These are phyloP conservation scores for Orussus abietinus DNA, from an alignment of 1,140 invertebrate genomes.

Conservation along the genomic window DNA sequence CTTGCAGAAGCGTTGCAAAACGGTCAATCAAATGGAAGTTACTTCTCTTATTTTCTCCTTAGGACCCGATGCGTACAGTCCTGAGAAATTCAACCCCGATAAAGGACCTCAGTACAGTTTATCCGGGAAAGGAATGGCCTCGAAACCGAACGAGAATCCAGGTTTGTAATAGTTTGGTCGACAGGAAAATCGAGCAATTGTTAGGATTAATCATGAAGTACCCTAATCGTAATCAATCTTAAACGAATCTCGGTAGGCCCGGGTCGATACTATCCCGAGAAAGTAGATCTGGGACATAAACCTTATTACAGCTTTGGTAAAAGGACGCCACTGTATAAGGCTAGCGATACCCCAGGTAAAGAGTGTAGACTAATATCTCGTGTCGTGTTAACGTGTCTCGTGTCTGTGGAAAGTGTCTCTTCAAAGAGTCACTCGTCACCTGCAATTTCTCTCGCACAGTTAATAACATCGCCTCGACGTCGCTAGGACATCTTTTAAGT, in stretches of 20 bases:
- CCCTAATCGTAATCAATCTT: no score
- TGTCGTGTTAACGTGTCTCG: no score
- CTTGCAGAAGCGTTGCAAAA: no score
- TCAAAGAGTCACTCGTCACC: no score
- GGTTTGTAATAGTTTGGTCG: no score
- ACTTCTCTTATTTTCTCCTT: conserved; percentile 11
- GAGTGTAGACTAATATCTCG: conserved; percentile 25
- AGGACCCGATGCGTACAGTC: conserved; percentile 59
- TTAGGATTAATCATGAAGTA: no score
- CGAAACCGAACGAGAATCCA: conserved; percentile 52
- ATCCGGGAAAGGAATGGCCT: conserved; percentile 51
- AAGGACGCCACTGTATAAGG: conserved; percentile 38
- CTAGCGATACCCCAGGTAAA: conserved; percentile 39
- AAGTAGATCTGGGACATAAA: conserved; percentile 30
- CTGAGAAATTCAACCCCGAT: conserved; percentile 61
- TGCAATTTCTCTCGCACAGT: no score
- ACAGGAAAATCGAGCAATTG: no score
- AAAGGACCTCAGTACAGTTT: conserved; percentile 59
- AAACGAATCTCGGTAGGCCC: conserved; percentile 29
- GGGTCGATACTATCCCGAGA: conserved; percentile 31
- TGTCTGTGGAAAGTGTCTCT: no score
- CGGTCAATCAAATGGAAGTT: no score
- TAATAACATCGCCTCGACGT: no score
- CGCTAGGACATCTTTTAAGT: no score
- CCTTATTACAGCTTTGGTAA: conserved; percentile 61